Base-by-base conservation (phyloP, 2,113 vertebrate genomes). In the Sander lucioperca region DNA sequence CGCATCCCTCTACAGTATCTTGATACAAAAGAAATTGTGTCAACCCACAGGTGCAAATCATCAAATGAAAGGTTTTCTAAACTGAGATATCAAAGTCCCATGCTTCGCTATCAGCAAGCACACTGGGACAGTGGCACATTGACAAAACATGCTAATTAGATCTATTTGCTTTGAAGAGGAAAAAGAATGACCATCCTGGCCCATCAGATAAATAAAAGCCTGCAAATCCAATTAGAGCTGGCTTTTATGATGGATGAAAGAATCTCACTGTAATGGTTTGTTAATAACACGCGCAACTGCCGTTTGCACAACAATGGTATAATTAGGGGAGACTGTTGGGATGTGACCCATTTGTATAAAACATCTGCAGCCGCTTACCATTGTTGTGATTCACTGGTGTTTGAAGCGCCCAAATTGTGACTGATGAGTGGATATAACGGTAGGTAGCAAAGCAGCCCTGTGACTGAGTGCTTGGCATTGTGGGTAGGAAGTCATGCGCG, bases 271-370 rank as follows among this genome's bases (percentile, higher is more conserved):
- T 91, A 93, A 95, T 89, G 86, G 88, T 89, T 93, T 89, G 89
- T 85, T 93, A 94, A 94, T 94, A 93, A 90, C 80, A 79, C 12
- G 25, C 9, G 64, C 70, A 89, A 90, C 86, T 83, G 58, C 62
- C 77, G 59, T 88, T 83, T 78, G 77, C 61, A 85, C 82, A 91
- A 87, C 85, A 94, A 92, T 89, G 39, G 64, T 88, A 77, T 89
- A 92, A 94, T 94, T 93, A 91, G 59, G 25, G 66, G 48, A 87
- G 88, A 87, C 89, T 77, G 80, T 79, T 77, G 88, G 88, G 90
- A 94, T 89, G 77, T 90, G 90, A 91, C 86, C 91, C 74, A 90
- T 94, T 94, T 94, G 86, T 89, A 86, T 85, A 58, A 88, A 87
- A 89, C 87, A 92, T 94, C 89, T 91, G 91, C 89, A 91, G 89